Base-by-base conservation (phyloP, 1,140 invertebrate species). In the Teleopsis dalmanni region DNA sequence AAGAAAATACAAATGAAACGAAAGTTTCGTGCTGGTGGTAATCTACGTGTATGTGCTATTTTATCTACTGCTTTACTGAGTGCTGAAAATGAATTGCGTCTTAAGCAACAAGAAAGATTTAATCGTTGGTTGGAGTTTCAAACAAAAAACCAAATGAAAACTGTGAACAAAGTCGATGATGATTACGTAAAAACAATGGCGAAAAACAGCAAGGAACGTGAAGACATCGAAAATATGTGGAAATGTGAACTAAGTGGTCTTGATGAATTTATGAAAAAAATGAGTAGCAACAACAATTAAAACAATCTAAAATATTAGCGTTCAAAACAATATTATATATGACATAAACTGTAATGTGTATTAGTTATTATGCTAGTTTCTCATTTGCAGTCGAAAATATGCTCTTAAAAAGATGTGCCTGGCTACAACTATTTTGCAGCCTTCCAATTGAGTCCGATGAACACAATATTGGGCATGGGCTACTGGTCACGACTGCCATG, bases 321-420 rank as follows among this genome's bases (percentile, higher is more conserved):
- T 6, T 10, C 8, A 26, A 47, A 25, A 14, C 22, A 1, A 22
- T 18, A 26, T 27, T 14, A 34, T 21, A 25, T 8, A 47, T 27
- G 16, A 37, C 21, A 16, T 43, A 13, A 10, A 11, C 22, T 43
- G 26, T 31, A 33, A n/a, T 33, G 29, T 41, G 31, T 34, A 22
- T 33, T 40, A 59, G 59, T 61, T 67, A 67, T 67, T 60, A 66
- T 57, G 64, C 60, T 57, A 48, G 66, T 67, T 67, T 67, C 62
- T 67, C 62, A 67, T 67, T 67, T 67, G 62, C 64, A 67, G 64
- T 67, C 56, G 58, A 55, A 18, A n/a, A n/a, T n/a, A n/a, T n/a
- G n/a, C n/a, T n/a, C n/a, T n/a, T n/a, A n/a, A n/a, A n/a, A n/a
- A n/a, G n/a, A n/a, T n/a, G n/a, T n/a, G n/a, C n/a, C n/a, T n/a